Evolutionary conservation across 2,797 vertebrate species (phyloP).

Genomic region (Melanotaenia maccullochi): DNA sequence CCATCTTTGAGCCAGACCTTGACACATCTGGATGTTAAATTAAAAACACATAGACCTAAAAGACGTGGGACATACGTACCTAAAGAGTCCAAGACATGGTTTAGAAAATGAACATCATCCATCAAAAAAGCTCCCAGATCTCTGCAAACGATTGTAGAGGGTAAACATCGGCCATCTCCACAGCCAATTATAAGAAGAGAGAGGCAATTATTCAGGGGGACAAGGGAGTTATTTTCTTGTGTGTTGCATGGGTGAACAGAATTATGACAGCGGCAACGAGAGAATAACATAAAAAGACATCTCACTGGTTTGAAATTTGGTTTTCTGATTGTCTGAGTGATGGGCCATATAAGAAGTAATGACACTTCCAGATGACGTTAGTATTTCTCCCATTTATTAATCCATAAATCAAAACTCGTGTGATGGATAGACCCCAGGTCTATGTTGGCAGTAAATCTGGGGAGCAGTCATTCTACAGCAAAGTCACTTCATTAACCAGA

Average conservation of each 20-base stretch:
- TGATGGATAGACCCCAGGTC: conserved; percentile 16
- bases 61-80: conserved; percentile 70
- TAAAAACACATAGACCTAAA: conserved; percentile 73
- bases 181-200: conserved; percentile 52
- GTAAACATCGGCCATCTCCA: conserved; percentile 30
- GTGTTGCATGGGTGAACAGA: background rate
- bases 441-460: background rate
- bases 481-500: conserved; percentile 6
- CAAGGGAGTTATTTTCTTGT: background rate
- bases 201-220: background rate
- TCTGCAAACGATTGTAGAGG: conserved; percentile 21
- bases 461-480: background rate
- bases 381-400: conserved; percentile 19
- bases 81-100: conserved; percentile 71
- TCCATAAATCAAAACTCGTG: conserved; percentile 18
- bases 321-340: conserved; percentile 18
- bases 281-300: background rate
- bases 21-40: conserved; percentile 74
- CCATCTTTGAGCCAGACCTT: conserved; percentile 71
- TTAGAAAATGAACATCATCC: conserved; percentile 81
- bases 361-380: conserved; percentile 2
- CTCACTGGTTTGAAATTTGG: conserved; percentile 8
- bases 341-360: conserved; percentile 9
- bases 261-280: background rate
- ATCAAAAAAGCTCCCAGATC: conserved; percentile 65